Evolutionary conservation across 2,113 vertebrate genomes (phyloP).

Genomic region (Plecturocebus donacophilus): DNA sequence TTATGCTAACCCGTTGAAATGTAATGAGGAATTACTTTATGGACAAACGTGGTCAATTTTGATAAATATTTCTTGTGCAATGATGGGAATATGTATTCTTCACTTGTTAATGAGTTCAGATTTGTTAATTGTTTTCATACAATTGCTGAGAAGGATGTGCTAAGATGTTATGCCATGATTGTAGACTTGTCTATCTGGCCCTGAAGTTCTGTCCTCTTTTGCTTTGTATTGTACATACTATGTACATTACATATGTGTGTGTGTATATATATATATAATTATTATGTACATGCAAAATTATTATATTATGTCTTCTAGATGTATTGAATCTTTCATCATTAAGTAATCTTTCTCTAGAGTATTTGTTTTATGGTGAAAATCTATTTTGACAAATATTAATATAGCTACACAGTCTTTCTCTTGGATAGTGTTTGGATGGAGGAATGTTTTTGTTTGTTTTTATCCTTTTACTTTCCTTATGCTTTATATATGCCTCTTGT

Average conservation of each 20-base stretch:
- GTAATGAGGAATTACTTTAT: neutral
- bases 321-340: slow-evolving; percentile 40
- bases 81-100: neutral
- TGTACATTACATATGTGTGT: neutral
- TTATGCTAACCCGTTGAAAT: neutral
- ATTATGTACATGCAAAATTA: neutral
- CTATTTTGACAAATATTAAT: neutral
- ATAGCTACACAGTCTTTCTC: neutral
- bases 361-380: neutral
- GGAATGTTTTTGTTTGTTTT: neutral
- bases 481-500: neutral
- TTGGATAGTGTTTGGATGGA: neutral
- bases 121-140: neutral
- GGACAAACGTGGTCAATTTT: neutral
- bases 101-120: neutral
- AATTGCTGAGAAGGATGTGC: neutral
- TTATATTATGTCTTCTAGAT: neutral
- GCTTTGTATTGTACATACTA: neutral
- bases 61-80: neutral
- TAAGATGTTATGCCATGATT: neutral
- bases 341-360: neutral
- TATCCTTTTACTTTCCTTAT: neutral
- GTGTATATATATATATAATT: neutral
- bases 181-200: neutral
- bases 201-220: neutral